A percentile compares a stretch with the other conserved stretches of the same genome.
Conservation (phyloP, 2,797 vertebrate genomes). For the Typhlichthys eigenmanni region DNA sequence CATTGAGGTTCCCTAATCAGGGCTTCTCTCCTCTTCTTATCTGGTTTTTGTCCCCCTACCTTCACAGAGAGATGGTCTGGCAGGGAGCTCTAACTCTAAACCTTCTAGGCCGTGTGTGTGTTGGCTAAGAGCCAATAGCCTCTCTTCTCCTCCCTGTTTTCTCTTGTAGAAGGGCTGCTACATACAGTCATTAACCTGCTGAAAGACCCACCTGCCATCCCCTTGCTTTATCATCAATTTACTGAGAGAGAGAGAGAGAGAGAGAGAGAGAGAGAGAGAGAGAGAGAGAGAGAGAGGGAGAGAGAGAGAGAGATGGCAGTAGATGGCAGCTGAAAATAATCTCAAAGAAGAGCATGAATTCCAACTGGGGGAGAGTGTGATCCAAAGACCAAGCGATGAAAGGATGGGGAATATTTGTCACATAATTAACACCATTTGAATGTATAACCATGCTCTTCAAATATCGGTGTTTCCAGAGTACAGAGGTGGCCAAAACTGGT, state of each 20-base stretch:
- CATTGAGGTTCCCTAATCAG: constrained; percentile 75
- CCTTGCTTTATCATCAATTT: constrained; percentile 41
- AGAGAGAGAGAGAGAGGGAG: not conserved
- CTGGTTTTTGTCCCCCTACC: constrained; percentile 38
- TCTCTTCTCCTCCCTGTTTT: constrained; percentile 59
- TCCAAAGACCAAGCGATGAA: too few species aligned
- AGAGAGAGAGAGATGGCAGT: too few species aligned
- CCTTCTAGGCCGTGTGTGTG: constrained; percentile 66
- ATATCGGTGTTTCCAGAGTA: not conserved
- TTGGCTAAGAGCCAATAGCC: constrained; percentile 61
- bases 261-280: too few species aligned
- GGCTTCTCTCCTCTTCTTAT: constrained; percentile 57
- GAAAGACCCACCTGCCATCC: constrained; percentile 36
- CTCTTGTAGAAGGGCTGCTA: constrained; percentile 53
- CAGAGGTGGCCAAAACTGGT: too few species aligned
- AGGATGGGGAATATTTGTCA: not conserved
- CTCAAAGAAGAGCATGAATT: too few species aligned
- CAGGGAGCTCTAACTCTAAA: constrained; percentile 61
- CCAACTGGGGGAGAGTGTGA: too few species aligned
- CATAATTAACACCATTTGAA: not conserved
- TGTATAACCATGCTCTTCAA: not conserved
- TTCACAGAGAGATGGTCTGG: constrained; percentile 61
- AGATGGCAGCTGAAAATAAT: too few species aligned
- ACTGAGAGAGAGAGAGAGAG: not conserved
- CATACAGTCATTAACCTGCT: constrained; percentile 48